Base-by-base conservation (phyloP, 2,888 invertebrate species). In the Orchesella flavescens region DNA sequence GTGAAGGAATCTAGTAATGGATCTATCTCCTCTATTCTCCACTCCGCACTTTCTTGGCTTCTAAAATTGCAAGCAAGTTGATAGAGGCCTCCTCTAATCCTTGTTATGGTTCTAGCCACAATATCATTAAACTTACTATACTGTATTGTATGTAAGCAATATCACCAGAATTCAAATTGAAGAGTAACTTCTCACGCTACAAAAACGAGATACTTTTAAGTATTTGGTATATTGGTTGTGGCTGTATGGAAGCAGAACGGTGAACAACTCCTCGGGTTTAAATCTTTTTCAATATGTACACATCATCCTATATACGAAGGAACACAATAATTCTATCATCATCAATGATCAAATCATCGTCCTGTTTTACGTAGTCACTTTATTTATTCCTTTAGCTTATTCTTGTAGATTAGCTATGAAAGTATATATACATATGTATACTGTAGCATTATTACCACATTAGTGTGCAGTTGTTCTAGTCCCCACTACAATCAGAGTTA, bases 351-450 rank as follows among this genome's bases (percentile, higher is more conserved):
- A 77, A 77, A 43, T 69, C 77, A 69, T 77, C 77, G 68, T 77
- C 77, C 77, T 77, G 77, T 77, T 77, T 77, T 59, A 68, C 69
- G 69, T 59, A 77, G 68, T 77, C 77, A 59, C 68, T 59, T 76
- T 21, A 34, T 59, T 76, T 21, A 34, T 55, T 57, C 43, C 43
- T 21, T 66, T 57, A 66, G 59, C 55, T 17, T 24, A 34, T 59
- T 59, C 46, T 53, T 49, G 55, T 34, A 9, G 24, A 13, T 63
- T 34, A 4, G 5, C 34, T 24, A 21, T 43, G 59, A 43, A 43
- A 73, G 46, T 72, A 15, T 23, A 72, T 23, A 43, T 17, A 65
- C 5, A 7, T n/a, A n/a, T n/a, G n/a, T n/a, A n/a, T n/a, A 65
- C 43, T 65, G 65, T 43, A 65, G 65, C 43, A 65, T 21, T 34